A percentile compares a stretch with the other conserved stretches of the same genome.
Evolutionary conservation across 2,888 invertebrate species (phyloP).

Genomic region (Ramazzottius varieornatus): DNA sequence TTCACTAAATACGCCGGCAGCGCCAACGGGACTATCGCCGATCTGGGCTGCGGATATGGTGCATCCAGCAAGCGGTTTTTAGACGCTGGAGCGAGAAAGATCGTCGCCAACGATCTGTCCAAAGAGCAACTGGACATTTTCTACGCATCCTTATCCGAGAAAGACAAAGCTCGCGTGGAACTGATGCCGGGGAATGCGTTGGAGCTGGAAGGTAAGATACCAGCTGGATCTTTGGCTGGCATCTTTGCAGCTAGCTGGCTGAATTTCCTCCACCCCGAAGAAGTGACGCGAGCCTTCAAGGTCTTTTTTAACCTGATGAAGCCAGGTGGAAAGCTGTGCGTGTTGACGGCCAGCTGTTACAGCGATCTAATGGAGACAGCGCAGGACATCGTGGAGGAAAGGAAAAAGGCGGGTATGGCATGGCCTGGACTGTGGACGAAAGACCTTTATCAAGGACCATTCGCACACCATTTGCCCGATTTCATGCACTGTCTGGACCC

Average conservation of each 20-base stretch:
- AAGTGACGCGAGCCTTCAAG: neutral
- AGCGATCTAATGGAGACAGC: slow-evolving; percentile 2
- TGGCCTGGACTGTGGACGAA: slow-evolving; percentile 3
- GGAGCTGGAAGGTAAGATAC: neutral
- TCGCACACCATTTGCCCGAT: neutral
- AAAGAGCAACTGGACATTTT: slow-evolving; percentile 2
- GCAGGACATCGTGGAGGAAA: neutral
- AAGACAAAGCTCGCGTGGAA: neutral
- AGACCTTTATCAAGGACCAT: neutral
- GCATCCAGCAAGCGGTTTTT: neutral
- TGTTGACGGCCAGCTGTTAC: neutral
- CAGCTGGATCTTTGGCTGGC: neutral
- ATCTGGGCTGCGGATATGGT: neutral
- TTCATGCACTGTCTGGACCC: slow-evolving; percentile 3
- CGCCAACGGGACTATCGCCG: neutral
- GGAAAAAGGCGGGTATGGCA: neutral
- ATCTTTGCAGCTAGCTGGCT: neutral
- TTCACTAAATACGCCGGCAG: neutral
- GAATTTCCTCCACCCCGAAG: neutral
- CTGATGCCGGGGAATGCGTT: neutral
- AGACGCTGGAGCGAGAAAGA: neutral
- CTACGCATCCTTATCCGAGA: neutral
- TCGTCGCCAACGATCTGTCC: slow-evolving; percentile 2
- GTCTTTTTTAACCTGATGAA: neutral
- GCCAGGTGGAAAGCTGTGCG: slow-evolving; percentile 1